Base-by-base conservation (phyloP, 2,888 invertebrate genomes). In the Lasioglossum lativentre region DNA sequence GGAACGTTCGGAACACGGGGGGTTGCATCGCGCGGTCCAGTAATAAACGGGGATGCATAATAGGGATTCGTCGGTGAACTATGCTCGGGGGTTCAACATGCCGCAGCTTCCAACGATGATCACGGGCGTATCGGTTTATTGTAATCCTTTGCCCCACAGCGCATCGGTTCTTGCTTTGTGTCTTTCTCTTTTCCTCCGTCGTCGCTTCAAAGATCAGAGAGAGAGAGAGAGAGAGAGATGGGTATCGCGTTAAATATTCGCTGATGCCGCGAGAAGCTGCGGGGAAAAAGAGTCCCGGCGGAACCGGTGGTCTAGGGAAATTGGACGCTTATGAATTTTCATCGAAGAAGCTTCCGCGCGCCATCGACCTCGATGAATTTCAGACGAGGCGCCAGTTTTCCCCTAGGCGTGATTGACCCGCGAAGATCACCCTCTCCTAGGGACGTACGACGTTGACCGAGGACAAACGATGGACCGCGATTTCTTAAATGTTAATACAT, bases 71-170 rank as follows among this genome's bases (percentile, higher is more conserved):
- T 73, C 59, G 47, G 78, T 19, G 81, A 89, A 85, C 83, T 87
- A 82, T 88, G 73, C 81, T 75, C 75, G 52, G 52, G 40, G 23
- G 2, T 80, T 88, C 82, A 82, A 63, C 85, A 75, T 79, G 83
- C 77, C 82, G 59, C 78, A 59, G 89, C 71, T 80, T 83, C 80
- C 56, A 68, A 23, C 79, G 45, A 72, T 88, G 89, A 90, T 90
- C 86, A 88, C 80, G 80, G 88, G 83, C 83, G 83, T 90, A 90
- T 90, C 88, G 87, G 87, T 87, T 89, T 85, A 82, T 77, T 47
- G 78, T 75, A 86, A 90, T 88, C 89, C 90, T 88, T 88, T 89
- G 82, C 80, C 66, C 27, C 88, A 78, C n/a, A n/a, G n/a, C n/a
- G n/a, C n/a, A n/a, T 83, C 34, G 82, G 78, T 80, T 86, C 79